Evolutionary conservation across 2,113 vertebrate genomes (phyloP).

Genomic region (Cavia aperea): DNA sequence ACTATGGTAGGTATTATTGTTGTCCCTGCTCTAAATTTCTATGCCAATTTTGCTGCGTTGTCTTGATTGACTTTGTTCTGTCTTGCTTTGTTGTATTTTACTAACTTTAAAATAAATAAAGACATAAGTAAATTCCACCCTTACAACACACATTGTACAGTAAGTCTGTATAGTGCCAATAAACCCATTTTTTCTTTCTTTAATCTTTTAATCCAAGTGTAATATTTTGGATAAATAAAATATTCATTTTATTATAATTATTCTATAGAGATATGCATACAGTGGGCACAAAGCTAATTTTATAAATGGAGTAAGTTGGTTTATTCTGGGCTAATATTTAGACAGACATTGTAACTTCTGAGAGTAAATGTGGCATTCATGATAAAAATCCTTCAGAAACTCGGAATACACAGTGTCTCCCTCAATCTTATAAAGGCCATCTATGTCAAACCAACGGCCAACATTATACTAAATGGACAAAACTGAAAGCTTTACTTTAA

Average conservation of each 20-base stretch:
- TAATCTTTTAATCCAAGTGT: neutral
- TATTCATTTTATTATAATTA: neutral
- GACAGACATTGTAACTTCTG: neutral
- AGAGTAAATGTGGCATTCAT: neutral
- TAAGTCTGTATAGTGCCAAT: neutral
- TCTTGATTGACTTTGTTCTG: no score
- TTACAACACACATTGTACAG: neutral
- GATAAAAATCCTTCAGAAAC: no score
- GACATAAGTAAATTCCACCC: neutral
- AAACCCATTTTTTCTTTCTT: constrained; percentile 5
- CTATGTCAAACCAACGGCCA: no score
- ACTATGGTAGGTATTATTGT: no score
- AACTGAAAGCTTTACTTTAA: no score
- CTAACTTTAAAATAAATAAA: neutral
- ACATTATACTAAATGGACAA: no score
- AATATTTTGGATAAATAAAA: neutral
- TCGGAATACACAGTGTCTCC: no score
- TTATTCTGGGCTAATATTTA: constrained; percentile 10
- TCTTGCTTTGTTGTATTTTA: no score
- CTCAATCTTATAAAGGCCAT: no score
- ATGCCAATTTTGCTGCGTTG: no score
- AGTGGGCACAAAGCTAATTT: neutral
- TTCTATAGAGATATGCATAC: neutral
- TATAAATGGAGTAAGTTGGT: neutral
- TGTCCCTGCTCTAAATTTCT: no score